These are phyloP conservation scores for Corapipo altera DNA, from an alignment of 2,113 vertebrate species.

Conservation along the genomic window DNA sequence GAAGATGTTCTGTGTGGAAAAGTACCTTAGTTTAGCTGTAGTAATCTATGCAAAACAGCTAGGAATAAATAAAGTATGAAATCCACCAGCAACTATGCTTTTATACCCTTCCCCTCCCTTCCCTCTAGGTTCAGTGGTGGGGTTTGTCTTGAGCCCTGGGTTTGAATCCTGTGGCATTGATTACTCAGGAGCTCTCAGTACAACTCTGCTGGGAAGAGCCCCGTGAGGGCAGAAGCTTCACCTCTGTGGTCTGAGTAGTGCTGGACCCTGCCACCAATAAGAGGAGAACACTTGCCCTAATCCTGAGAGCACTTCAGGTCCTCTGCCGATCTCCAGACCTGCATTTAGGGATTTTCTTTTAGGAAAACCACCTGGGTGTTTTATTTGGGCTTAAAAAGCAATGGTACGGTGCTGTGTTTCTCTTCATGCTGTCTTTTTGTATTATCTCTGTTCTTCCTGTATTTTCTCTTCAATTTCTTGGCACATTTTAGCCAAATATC, in stretches of 20 bases:
- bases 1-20: not conserved
- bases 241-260: not conserved
- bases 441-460: accelerated
- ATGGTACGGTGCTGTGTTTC: not conserved
- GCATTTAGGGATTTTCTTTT: not conserved
- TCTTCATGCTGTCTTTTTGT: not conserved
- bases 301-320: not conserved
- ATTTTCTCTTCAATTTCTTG: not conserved
- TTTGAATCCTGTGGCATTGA: not conserved
- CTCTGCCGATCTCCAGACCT: not conserved
- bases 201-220: not conserved
- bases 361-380: not conserved
- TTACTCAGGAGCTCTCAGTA: not conserved
- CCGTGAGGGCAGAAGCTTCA: accelerated
- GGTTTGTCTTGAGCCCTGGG: not conserved
- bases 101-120: not conserved
- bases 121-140: not conserved
- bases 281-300: not conserved
- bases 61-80: not conserved
- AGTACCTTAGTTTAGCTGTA: not conserved
- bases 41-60: not conserved
- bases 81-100: not conserved
- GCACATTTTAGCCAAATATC: not conserved
- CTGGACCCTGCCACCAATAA: not conserved
- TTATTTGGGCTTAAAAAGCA: not conserved